Evolutionary conservation across 2,797 vertebrate species (phyloP), one percentile per base, ranked within the genome.

Genomic region (Siniperca scherzeri): DNA sequence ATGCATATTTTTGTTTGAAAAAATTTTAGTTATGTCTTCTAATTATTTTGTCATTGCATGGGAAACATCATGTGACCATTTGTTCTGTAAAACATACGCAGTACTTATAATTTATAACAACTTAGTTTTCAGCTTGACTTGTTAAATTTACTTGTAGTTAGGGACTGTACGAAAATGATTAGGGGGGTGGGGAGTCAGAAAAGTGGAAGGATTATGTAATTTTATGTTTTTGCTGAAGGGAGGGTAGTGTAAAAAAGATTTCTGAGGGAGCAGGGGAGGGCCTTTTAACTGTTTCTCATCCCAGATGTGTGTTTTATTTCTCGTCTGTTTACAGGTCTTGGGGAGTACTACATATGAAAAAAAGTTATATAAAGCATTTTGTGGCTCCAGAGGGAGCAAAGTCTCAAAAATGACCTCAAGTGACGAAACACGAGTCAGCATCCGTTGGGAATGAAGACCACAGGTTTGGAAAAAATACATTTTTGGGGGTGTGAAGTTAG

Each of bases 371-470:
- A 25, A 48, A 17, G 19, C 1, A 2, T 56, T 65, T 22, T 42
- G 17, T 33, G 19, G 7, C 52, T 12, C 12, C 52, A 44, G n/a
- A 55, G n/a, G 17, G 36, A 61, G 42, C 9, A 27, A 56, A 70
- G 33, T 78, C 62, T 78, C 11, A 44, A 38, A 60, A 68, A 60
- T 44, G 60, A 17, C 62, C 64, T 65, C 22, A 19, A 48, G 57
- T 38, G 33, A 83, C 22, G 22, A 56, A 7, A 74, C 62, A 33
- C 56, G 62, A 73, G 30, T 77, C 50, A 56, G 19, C 38, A 55
- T 65, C 12, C 0, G n/a, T 17, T 55, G 25, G n/a, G n/a, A 27
- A 56, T 30, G 7, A 77, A 50, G 16, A 70, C 22, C 25, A 10
- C 36, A 64, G 17, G 2, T 67, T 22, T 46, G 16, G 40, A 74